Evolutionary conservation across 2,113 vertebrate species (phyloP).

Genomic region (Rousettus leschenaultii): DNA sequence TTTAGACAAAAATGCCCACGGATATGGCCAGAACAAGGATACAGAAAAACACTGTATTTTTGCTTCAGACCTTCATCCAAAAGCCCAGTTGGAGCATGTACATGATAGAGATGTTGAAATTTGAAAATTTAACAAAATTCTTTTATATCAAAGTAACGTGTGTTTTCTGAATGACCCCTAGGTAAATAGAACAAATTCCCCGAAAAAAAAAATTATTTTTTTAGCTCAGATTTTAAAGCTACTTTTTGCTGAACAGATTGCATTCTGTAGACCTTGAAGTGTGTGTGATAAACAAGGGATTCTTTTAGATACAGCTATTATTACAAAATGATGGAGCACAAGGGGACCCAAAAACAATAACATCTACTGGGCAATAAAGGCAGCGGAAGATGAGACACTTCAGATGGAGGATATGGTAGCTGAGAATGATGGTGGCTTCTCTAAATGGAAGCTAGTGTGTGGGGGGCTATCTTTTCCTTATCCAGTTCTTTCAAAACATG

Average conservation of each 20-base stretch:
- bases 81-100: not conserved
- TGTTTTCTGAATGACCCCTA: not conserved
- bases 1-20: not conserved
- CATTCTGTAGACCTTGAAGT: not conserved
- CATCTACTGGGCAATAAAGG: not conserved
- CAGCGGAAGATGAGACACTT: accelerated
- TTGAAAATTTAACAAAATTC: not conserved
- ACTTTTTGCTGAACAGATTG: not conserved
- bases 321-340: not conserved
- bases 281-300: not conserved
- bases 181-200: not conserved
- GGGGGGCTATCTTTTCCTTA: not conserved
- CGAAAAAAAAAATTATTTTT: not conserved
- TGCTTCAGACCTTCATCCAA: not conserved
- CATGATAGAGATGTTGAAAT: not conserved
- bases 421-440: not conserved
- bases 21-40: not conserved
- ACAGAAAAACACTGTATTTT: not conserved
- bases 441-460: not conserved
- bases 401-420: accelerated
- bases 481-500: not conserved
- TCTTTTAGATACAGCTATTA: not conserved
- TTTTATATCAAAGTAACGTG: not conserved
- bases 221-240: not conserved
- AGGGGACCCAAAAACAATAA: not conserved